Base-by-base conservation (phyloP, 2,888 invertebrate genomes). In the Oligia latruncula region DNA sequence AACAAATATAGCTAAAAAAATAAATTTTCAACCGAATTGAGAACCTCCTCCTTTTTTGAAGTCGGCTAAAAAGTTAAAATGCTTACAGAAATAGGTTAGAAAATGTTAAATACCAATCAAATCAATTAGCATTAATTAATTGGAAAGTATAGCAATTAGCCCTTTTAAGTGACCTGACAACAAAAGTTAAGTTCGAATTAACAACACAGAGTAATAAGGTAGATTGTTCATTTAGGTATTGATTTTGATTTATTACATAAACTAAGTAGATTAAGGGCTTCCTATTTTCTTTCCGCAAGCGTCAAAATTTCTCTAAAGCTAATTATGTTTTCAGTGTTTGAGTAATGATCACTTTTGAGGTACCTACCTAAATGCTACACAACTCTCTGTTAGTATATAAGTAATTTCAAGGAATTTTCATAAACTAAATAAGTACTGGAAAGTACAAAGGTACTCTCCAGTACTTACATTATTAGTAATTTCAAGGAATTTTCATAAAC, bases 261-360 rank as follows among this genome's bases (percentile, higher is more conserved):
- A 46, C 5, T 35, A 1, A 4, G 43, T 35, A n/a, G 52, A 43
- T 40, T 62, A 64, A 77, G 11, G 20, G 52, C 2, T n/a, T 77
- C 15, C 4, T 23, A 35, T 66, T 77, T 71, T n/a, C 3, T 67
- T 43, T 46, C 43, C 2, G 35, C 15, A 20, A 55, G 4, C 15
- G 0, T 20, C 29, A 17, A 29, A 23, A 20, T 60, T 58, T 23
- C 11, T 23, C 35, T 17, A n/a, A 55, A 55, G 29, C 20, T 20
- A 74, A 55, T 55, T 15, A 62, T 11, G 64, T 55, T 46, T 64
- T 46, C 62, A 58, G 13, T n/a, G 2, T 20, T 64, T 46, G 5
- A 72, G 15, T 78, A 80, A 78, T 43, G 29, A 81, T n/a, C 35
- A 35, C 3, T 55, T 65, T 77, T 46, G 46, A 60, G 29, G 20